These are phyloP conservation scores for Calliphora vomitoria DNA, from an alignment of 2,888 invertebrate species.

Conservation along the genomic window DNA sequence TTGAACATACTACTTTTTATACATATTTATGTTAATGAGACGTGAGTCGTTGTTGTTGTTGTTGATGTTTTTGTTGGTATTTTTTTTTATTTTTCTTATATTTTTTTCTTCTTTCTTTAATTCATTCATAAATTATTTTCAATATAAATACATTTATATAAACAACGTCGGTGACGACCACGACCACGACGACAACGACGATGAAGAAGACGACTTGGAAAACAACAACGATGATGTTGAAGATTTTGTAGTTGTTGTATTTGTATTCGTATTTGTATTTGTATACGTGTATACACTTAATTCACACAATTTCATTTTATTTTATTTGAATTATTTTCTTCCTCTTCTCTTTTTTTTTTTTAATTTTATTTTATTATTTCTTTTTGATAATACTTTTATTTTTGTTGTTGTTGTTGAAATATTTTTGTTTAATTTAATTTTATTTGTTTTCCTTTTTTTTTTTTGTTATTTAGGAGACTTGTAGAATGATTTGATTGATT, in stretches of 20 bases:
- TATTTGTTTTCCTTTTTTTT: constrained; percentile 58
- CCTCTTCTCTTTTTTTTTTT: constrained; percentile 41
- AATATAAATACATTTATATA: constrained; percentile 52
- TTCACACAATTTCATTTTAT: constrained; percentile 71
- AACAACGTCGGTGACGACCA: constrained; percentile 18
- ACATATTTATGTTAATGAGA: constrained; percentile 32
- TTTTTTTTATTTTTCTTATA: background rate
- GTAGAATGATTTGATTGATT: constrained; percentile 49
- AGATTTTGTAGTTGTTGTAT: constrained; percentile 30
- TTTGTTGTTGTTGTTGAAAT: background rate
- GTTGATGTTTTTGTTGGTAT: too few species aligned
- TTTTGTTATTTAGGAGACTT: constrained; percentile 35
- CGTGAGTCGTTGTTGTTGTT: constrained; percentile 11
- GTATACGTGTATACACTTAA: constrained; percentile 61
- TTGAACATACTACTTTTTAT: constrained; percentile 4
- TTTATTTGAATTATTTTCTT: constrained; percentile 55
- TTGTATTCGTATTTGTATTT: constrained; percentile 32
- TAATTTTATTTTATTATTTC: constrained; percentile 12
- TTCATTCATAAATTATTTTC: constrained; percentile 74
- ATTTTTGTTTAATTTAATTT: constrained; percentile 47
- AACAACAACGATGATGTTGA: constrained; percentile 38
- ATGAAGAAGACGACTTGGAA: constrained; percentile 17
- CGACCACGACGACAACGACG: constrained; percentile 27
- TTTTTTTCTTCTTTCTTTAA: constrained; percentile 61
- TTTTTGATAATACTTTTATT: constrained; percentile 64